These are phyloP conservation scores for Pyrrhura leucotis DNA, from an alignment of 2,797 vertebrate genomes.

Conservation along the genomic window DNA sequence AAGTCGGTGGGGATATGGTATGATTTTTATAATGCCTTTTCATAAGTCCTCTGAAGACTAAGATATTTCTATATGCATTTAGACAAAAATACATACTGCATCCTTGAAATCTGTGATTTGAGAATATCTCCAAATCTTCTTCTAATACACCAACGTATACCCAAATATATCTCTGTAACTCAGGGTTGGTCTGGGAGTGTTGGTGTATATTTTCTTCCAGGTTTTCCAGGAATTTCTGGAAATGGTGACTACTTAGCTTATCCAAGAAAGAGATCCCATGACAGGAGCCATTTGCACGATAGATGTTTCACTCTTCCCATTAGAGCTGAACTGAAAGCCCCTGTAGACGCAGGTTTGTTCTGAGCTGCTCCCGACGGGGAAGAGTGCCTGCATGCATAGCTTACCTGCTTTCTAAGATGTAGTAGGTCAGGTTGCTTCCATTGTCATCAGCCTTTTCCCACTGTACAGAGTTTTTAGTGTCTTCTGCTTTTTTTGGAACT, in stretches of 20 bases:
- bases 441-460: constrained; percentile 77
- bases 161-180: neutral
- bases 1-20: neutral
- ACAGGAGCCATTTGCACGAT: neutral
- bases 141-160: neutral
- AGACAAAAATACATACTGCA: neutral
- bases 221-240: neutral
- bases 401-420: constrained; percentile 79
- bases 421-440: constrained; percentile 70
- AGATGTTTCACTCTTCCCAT: neutral
- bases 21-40: neutral
- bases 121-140: neutral
- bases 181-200: neutral
- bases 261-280: neutral
- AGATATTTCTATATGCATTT: neutral
- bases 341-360: neutral
- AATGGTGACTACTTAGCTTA: neutral
- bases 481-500: constrained; percentile 62
- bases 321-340: neutral
- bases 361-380: neutral
- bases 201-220: neutral
- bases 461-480: constrained; percentile 59
- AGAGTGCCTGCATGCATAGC: neutral
- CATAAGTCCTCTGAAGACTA: neutral
- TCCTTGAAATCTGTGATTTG: neutral